Base-by-base conservation (phyloP, 2,888 invertebrate genomes). In the Trissolcus brochymenae region DNA sequence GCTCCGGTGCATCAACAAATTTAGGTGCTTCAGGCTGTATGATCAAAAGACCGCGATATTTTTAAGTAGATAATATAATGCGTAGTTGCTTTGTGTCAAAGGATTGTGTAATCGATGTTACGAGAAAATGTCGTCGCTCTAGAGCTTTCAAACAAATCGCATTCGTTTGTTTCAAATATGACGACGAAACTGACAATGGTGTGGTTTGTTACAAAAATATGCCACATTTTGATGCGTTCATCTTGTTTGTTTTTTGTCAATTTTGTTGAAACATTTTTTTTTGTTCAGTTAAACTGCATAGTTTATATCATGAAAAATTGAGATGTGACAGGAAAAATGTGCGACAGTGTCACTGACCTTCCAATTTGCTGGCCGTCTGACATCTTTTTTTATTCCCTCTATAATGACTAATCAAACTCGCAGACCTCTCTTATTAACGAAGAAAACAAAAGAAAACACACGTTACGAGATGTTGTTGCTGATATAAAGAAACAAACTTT, bases 31-130 rank as follows among this genome's bases (percentile, higher is more conserved):
- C 25, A 14, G 25, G 17, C 40, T 17, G 46, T n/a, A 41, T 57
- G n/a, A 57, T 51, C 59, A 43, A 53, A 66, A 67, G 54, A 54
- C 29, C 40, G 35, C 19, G 61, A 71, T 71, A 56, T 57, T 64
- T 59, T 72, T 46, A 65, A 65, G 57, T 50, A 57, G 53, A 73
- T 57, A 60, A 59, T 17, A 65, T 66, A 66, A 73, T 55, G 65
- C 72, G 72, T 60, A 65, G 72, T 73, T 65, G 54, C 65, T 73
- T 73, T 73, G 72, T 73, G 65, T 54, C 72, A 59, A 66, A 51
- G 65, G 54, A 54, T 73, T 73, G 50, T 43, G 65, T 73, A 73
- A 73, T 73, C 65, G 60, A 66, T 60, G 54, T 53, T 57, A 50
- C 50, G 64, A 50, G 35, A 35, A 70, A 56, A 61, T 35, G 59